Evolutionary conservation across 2,113 vertebrate genomes (phyloP).

Genomic region (Halcyon malimbica): DNA sequence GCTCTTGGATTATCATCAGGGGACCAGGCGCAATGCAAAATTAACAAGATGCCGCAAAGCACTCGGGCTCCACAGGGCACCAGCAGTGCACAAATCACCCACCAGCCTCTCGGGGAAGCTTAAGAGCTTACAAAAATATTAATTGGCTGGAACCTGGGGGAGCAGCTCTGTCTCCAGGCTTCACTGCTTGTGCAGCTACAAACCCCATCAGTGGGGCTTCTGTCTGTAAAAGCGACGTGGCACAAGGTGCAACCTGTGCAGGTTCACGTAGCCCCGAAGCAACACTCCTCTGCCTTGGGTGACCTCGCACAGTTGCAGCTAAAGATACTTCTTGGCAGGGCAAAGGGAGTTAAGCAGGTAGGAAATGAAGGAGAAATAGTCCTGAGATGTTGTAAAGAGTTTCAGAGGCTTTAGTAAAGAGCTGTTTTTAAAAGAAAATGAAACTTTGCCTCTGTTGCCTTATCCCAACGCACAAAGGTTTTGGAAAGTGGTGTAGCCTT

Average conservation of each 20-base stretch:
- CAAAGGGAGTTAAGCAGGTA: not conserved
- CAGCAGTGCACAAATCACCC: not conserved
- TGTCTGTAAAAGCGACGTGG: not conserved
- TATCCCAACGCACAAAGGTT: not conserved
- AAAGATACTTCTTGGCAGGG: not conserved
- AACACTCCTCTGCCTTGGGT: not conserved
- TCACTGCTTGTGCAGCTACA: not conserved
- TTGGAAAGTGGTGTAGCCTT: not conserved
- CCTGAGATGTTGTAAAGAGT: not conserved
- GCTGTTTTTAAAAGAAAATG: not conserved
- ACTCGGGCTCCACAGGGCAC: not conserved
- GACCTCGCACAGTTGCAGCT: not conserved
- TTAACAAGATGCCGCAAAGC: fast-evolving
- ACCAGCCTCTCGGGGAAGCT: not conserved
- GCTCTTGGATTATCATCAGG: not conserved
- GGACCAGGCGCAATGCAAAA: not conserved
- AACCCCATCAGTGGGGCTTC: not conserved
- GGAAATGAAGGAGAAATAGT: not conserved
- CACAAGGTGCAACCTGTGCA: not conserved
- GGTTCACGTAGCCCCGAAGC: not conserved
- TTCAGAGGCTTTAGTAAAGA: not conserved
- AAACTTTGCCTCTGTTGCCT: not conserved
- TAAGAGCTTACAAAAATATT: not conserved
- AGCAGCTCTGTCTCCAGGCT: not conserved
- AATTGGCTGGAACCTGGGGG: not conserved